Conservation (phyloP, 2,113 vertebrate genomes). For the Xerus inauris region DNA sequence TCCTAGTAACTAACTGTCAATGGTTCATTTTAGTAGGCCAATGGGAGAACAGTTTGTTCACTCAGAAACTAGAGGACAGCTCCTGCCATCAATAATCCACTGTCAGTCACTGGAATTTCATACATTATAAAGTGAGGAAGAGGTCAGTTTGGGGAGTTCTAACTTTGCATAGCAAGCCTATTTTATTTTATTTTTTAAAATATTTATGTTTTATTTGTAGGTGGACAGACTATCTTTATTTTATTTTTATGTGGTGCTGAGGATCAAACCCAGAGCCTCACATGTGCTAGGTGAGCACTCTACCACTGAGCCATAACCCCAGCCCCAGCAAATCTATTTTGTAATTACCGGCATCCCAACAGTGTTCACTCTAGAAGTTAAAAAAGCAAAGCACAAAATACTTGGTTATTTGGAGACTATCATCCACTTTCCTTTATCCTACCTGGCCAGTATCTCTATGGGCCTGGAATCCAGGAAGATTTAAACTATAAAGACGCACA, state of each 20-base stretch:
- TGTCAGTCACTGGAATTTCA: not conserved
- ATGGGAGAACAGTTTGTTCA: not conserved
- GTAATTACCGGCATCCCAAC: not conserved
- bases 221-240: too few species aligned
- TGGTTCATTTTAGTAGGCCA: not conserved
- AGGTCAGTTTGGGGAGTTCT: accelerated
- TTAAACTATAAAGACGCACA: not conserved
- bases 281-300: too few species aligned
- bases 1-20: not conserved
- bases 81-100: accelerated
- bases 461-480: not conserved
- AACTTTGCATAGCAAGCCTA: not conserved
- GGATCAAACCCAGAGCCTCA: too few species aligned
- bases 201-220: too few species aligned
- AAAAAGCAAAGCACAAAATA: not conserved
- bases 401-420: not conserved
- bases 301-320: too few species aligned
- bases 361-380: not conserved
- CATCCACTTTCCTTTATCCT: not conserved
- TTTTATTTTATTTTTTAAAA: too few species aligned
- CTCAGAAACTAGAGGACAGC: not conserved
- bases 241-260: too few species aligned
- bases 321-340: not conserved
- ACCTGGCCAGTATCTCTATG: not conserved
- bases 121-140: not conserved